Evolutionary conservation across 2,797 vertebrate genomes (phyloP).

Genomic region (Galaxias olidus): DNA sequence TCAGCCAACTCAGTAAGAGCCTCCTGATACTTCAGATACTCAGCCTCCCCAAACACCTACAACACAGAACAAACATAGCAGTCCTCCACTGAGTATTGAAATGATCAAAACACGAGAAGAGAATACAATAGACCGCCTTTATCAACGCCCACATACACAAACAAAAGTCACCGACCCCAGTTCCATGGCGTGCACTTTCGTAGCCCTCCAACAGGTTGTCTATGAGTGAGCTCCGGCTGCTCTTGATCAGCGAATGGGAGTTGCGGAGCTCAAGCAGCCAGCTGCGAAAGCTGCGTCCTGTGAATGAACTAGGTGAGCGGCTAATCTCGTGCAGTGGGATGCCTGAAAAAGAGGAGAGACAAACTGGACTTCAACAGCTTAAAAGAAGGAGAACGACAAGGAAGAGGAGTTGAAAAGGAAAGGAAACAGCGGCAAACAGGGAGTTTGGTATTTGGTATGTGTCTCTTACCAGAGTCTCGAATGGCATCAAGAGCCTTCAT

Average conservation of each 20-base stretch:
- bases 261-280: constrained; percentile 89
- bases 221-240: constrained; percentile 83
- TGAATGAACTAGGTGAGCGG: constrained; percentile 80
- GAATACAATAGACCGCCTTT: background rate
- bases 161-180: constrained; percentile 76
- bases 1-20: constrained; percentile 85
- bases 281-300: constrained; percentile 87
- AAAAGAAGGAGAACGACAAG: constrained; percentile 13
- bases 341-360: constrained; percentile 64
- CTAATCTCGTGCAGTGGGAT: constrained; percentile 83
- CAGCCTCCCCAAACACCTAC: constrained; percentile 87
- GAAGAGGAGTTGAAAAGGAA: constrained; percentile 4
- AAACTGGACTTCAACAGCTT: background rate
- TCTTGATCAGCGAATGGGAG: constrained; percentile 85
- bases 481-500: constrained; percentile 97
- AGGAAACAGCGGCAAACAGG: background rate
- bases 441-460: background rate
- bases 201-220: constrained; percentile 92
- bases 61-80: constrained; percentile 9
- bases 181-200: constrained; percentile 89
- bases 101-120: background rate
- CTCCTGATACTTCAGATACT: constrained; percentile 89
- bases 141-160: background rate
- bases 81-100: background rate
- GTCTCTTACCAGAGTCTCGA: constrained; percentile 83